These are phyloP conservation scores for Eumeta japonica DNA, from an alignment of 1,140 invertebrate species.

Conservation along the genomic window DNA sequence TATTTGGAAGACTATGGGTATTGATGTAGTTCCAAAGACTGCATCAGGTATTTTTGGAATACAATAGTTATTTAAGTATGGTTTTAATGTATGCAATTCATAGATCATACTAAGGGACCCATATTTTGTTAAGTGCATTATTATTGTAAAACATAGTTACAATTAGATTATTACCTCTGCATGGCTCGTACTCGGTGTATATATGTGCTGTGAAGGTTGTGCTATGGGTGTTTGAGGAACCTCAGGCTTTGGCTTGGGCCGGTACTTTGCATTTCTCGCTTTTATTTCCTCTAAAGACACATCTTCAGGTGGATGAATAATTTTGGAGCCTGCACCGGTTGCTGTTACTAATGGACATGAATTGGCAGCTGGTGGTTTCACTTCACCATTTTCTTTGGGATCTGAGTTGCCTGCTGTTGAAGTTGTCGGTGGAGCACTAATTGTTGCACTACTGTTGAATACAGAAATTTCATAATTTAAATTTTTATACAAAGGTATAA, in stretches of 20 bases:
- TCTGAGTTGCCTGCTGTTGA: slow-evolving; percentile 32
- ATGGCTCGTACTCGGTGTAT: slow-evolving; percentile 54
- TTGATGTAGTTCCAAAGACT: too few species aligned
- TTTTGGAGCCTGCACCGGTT: slow-evolving; percentile 83
- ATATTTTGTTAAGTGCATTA: too few species aligned
- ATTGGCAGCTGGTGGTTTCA: slow-evolving; percentile 54
- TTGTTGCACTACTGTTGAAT: slow-evolving; percentile 61
- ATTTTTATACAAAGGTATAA: slow-evolving; percentile 3
- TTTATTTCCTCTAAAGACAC: slow-evolving; percentile 88
- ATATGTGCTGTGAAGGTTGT: slow-evolving; percentile 19
- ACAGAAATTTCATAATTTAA: too few species aligned
- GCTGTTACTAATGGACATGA: slow-evolving; percentile 75
- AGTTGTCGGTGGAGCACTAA: slow-evolving; percentile 67
- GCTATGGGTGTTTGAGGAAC: slow-evolving; percentile 16
- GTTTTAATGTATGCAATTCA: too few species aligned
- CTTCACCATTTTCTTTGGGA: slow-evolving; percentile 41
- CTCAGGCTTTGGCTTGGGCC: slow-evolving; percentile 44
- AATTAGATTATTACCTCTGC: too few species aligned
- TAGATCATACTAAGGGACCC: too few species aligned
- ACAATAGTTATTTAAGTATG: too few species aligned
- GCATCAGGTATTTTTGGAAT: too few species aligned
- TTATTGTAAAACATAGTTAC: too few species aligned
- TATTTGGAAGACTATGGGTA: too few species aligned
- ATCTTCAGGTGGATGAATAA: slow-evolving; percentile 93
- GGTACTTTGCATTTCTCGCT: slow-evolving; percentile 75